Conservation (phyloP, 2,113 vertebrate species). For the Ramphastos sulfuratus region DNA sequence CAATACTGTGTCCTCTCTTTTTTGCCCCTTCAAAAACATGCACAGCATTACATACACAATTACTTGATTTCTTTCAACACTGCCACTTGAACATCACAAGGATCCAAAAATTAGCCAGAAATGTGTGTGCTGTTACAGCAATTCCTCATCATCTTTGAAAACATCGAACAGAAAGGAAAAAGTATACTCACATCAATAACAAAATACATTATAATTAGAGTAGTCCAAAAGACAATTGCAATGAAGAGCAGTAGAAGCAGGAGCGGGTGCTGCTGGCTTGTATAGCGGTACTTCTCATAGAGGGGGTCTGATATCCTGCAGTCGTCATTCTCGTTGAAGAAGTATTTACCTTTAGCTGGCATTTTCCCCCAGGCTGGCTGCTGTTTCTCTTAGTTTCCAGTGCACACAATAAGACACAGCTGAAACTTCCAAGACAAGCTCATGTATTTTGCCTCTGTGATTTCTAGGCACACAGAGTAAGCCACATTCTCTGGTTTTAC, state of each 20-base stretch:
- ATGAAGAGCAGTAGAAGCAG: constrained; percentile 88
- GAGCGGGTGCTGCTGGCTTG: constrained; percentile 89
- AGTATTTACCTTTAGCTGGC: constrained; percentile 95
- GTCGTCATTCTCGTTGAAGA: constrained; percentile 88
- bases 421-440: constrained; percentile 8
- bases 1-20: background rate
- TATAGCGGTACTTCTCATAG: constrained; percentile 91
- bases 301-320: constrained; percentile 80
- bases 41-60: background rate
- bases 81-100: background rate
- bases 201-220: constrained; percentile 82
- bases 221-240: constrained; percentile 76
- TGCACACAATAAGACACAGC: background rate
- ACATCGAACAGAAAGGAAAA: background rate
- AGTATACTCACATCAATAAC: constrained; percentile 79
- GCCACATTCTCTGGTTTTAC: background rate
- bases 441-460: background rate
- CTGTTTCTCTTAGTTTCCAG: background rate
- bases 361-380: constrained; percentile 73
- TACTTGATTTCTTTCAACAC: background rate
- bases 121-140: accelerated
- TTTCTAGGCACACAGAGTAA: background rate
- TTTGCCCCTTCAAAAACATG: background rate
- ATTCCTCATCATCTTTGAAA: background rate
- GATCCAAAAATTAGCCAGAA: background rate